Evolutionary conservation across 2,797 vertebrate species (phyloP), one percentile per base, ranked within the genome.

Genomic region (Threskiornis aethiopicus): DNA sequence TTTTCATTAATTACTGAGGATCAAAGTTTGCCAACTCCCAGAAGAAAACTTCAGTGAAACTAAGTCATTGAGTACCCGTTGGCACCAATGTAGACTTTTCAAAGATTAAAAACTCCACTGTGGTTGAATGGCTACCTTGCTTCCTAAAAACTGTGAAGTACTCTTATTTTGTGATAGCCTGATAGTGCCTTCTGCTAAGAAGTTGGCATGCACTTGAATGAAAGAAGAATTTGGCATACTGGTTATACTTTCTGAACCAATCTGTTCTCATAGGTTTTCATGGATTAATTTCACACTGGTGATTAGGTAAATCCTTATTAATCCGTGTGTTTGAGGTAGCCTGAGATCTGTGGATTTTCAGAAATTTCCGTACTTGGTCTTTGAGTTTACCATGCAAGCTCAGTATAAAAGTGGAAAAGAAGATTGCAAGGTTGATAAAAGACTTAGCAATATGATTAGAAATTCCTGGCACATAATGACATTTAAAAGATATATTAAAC

Each of bases 401-500:
- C 46, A 62, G 25, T 61, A 9, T 42, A 54, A 71, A 92, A 80
- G 13, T 14, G 6, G 16, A 8, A 51, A 93, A 66, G 57, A 93
- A 73, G 61, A 78, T 41, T 80, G 46, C 35, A 58, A 72, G 5
- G 16, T 44, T 96, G 79, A 96, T 87, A 64, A 84, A 95, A 92
- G 71, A 26, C 51, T 80, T 77, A 81, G 39, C 1, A 4, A 67
- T 86, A 67, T 70, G 35, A 89, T 92, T 90, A 87, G 29, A 85
- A 93, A 93, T 87, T 96, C 52, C 76, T 88, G 37, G 49, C 75
- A 86, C 75, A 91, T 58, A 35, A 62, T 71, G 80, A 69, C 59
- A 89, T 92, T 96, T 94, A 86, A 88, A 89, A 85, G 64, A 76
- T 31, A 39, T 70, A 88, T 87, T 94, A 95, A 95, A 95, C 87